phyloP scores from a whole-genome alignment of 2,113 vertebrate genomes.

The Isichthys henryi region DNA sequence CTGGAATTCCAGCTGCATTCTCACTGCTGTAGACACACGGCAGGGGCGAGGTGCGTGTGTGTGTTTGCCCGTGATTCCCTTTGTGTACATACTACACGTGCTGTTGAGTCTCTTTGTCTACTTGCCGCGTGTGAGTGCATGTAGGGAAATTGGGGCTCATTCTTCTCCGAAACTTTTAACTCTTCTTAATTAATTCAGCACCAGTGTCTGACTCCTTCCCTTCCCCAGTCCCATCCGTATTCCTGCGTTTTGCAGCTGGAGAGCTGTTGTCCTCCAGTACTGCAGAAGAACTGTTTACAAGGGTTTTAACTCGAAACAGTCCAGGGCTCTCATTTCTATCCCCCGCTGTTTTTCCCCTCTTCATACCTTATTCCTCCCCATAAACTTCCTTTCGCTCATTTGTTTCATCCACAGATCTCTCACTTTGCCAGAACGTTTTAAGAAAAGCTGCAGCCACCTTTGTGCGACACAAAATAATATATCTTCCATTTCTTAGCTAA shows the following conservation, averaged over 20 bases:
- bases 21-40: neutral
- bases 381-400: neutral
- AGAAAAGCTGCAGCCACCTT: neutral
- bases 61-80: neutral
- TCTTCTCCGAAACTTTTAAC: neutral
- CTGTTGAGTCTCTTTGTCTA: neutral
- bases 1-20: constrained; percentile 39
- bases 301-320: constrained; percentile 46
- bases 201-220: neutral
- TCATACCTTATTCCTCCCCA: neutral
- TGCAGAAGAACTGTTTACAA: constrained; percentile 51
- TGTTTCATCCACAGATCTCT: constrained; percentile 30
- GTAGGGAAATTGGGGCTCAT: neutral
- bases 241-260: neutral
- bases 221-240: neutral
- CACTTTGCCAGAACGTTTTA: constrained; percentile 12
- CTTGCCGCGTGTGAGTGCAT: neutral
- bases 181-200: neutral
- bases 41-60: neutral
- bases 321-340: constrained; percentile 35
- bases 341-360: constrained; percentile 24
- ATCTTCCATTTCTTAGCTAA: neutral
- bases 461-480: neutral
- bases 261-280: neutral
- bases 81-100: neutral